Evolutionary conservation across 2,888 invertebrate genomes (phyloP).

Genomic region (Gonocerus acuteangulatus): DNA sequence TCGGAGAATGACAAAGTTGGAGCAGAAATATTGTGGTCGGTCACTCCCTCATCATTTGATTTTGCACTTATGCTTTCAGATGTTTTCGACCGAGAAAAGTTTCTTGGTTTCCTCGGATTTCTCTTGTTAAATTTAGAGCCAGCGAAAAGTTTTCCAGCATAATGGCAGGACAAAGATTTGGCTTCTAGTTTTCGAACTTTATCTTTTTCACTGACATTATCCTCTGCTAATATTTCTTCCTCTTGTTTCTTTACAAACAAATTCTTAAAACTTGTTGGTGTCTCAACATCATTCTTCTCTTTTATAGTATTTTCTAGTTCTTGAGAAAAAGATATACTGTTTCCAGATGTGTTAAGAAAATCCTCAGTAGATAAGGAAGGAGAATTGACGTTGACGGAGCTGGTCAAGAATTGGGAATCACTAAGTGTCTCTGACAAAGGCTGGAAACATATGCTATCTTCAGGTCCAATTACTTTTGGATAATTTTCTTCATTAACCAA

Average conservation of each 20-base stretch:
- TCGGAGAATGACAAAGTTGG: background rate
- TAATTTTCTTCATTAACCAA: background rate
- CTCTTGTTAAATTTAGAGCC: conserved; percentile 60
- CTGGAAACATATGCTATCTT: conserved; percentile 31
- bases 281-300: background rate
- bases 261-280: conserved; percentile 1
- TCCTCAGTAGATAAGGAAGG: background rate
- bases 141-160: conserved; percentile 62
- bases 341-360: background rate
- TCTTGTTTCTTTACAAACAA: conserved; percentile 16
- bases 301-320: conserved; percentile 8
- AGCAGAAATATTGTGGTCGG: background rate
- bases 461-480: conserved; percentile 2
- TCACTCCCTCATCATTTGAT: background rate
- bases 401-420: background rate
- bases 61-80: background rate
- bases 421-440: conserved; percentile 23
- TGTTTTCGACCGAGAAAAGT: background rate
- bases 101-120: conserved; percentile 61
- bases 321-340: background rate
- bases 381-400: background rate
- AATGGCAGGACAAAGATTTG: conserved; percentile 46
- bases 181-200: conserved; percentile 45
- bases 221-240: background rate
- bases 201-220: conserved; percentile 41